Evolutionary conservation across 2,888 invertebrate genomes (phyloP), one percentile per base, ranked within the genome.

Genomic region (Drosophila mimica): DNA sequence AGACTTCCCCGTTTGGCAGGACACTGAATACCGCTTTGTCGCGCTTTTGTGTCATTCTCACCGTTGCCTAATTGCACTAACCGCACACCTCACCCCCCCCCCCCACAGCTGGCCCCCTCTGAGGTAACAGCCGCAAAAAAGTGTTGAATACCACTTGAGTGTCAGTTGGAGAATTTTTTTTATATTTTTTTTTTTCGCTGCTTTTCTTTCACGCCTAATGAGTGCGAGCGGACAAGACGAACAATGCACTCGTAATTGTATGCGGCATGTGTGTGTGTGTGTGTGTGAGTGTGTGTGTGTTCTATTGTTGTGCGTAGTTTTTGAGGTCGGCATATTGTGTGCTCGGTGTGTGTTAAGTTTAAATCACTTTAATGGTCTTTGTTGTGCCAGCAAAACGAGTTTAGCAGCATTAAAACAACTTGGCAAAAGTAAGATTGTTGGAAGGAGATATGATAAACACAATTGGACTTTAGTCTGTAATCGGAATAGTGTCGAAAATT

Each of bases 1-100:
- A 82, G 67, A 70, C 73, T 60, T 65, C 54, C 66, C 46, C 70
- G 73, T 64, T 81, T 71, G 62, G 31, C 70, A 57, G 31, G n/a
- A 52, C 48, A 13, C 61, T 63, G 52, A 38, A 33, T 38, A 34
- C 83, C 80, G 89, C 83, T 81, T 74, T 72, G 74, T 74, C 82
- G 85, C 88, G 88, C 80, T 89, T 89, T 88, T 88, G 89, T 88
- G 87, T 89, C 88, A 87, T 84, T 87, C 88, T 83, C 90, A 78
- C 79, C 90, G 86, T 74, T 73, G 77, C 81, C 86, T 89, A 89
- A 89, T 88, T 88, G 90, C 88, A 78, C 81, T 71, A 88, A 85
- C 86, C 82, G 58, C 83, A 68, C 65, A 64, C 70, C 76, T 70
- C 66, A 46, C n/a, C 25, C 25, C 25, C 25, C 2, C 53, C 53